Evolutionary conservation across 2,888 invertebrate species (phyloP).

Genomic region (Trachelus stipa): DNA sequence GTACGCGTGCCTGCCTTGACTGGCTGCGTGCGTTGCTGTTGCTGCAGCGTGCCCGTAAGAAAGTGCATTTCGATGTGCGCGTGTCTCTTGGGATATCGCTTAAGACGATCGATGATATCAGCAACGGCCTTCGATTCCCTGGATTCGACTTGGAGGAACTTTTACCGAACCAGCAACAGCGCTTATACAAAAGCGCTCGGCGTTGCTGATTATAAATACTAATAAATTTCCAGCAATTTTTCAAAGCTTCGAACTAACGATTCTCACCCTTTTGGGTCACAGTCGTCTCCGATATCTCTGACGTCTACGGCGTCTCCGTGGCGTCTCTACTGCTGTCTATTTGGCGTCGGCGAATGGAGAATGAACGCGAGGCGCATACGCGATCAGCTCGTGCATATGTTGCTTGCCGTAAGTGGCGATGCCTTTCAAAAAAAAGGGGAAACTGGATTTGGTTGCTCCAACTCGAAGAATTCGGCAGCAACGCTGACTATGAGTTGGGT

Average conservation of each 20-base stretch:
- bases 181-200: too few species aligned
- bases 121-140: not conserved
- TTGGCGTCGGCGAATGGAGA: constrained; percentile 20
- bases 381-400: not conserved
- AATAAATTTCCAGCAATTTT: not conserved
- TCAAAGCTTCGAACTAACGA: not conserved
- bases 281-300: not conserved
- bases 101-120: not conserved
- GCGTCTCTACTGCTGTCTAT: not conserved
- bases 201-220: not conserved
- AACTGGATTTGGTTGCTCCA: constrained; percentile 8
- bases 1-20: not conserved
- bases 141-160: too few species aligned
- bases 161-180: too few species aligned
- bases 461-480: constrained; percentile 1
- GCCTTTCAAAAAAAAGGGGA: constrained; percentile 2
- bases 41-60: not conserved
- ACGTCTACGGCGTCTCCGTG: not conserved
- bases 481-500: not conserved
- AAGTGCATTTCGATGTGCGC: not conserved
- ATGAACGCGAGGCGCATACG: constrained; percentile 19
- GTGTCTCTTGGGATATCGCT: not conserved
- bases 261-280: not conserved
- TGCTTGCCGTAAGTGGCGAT: constrained; percentile 8
- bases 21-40: constrained; percentile 1